Evolutionary conservation across 2,888 invertebrate genomes (phyloP), one percentile per base, ranked within the genome.

Genomic region (Coelinius sp.): DNA sequence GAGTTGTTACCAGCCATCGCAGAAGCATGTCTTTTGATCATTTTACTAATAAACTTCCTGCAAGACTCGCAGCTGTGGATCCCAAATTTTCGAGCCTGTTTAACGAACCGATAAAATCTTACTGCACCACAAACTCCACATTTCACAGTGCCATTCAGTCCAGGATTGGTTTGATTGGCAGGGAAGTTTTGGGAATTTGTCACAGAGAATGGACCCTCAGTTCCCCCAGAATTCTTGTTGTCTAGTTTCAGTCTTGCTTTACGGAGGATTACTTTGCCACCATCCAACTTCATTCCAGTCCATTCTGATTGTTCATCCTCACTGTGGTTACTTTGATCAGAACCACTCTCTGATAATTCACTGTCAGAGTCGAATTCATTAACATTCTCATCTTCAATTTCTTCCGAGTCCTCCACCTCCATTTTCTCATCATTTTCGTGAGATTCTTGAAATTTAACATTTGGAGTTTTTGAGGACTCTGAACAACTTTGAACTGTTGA

Each of bases 41-140:
- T 93, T 85, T 94, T 94, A 17, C 94, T 93, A 82, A 96, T 94
- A 87, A 96, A 96, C 86, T 95, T 95, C 64, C 94, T 91, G 86
- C 97, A 97, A 7, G 94, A 93, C 84, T 95, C 94, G 87, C 97
- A 97, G 78, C 94, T 94, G 83, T 93, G 92, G 74, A 94, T 93
- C 31, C 95, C 95, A 86, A 94, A 95, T 85, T 95, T 95, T 73
- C 94, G 91, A 24, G 94, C 93, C 88, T 95, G 94, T 82, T 93
- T 92, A 8, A 94, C 91, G 85, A 94, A 94, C 83, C 93, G 92
- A 86, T 93, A 93, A 85, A 92, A 93, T 64, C 94, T 90, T 44
- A 93, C 91, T 49, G 94, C 93, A 46, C 93, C 93, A 86, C 95
- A 95, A 38, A 95, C 94, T 68, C 94, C 94, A 87, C 95, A 95